Evolutionary conservation across 2,888 invertebrate genomes (phyloP), one percentile per base, ranked within the genome.

Genomic region (Brachypterus glaber): DNA sequence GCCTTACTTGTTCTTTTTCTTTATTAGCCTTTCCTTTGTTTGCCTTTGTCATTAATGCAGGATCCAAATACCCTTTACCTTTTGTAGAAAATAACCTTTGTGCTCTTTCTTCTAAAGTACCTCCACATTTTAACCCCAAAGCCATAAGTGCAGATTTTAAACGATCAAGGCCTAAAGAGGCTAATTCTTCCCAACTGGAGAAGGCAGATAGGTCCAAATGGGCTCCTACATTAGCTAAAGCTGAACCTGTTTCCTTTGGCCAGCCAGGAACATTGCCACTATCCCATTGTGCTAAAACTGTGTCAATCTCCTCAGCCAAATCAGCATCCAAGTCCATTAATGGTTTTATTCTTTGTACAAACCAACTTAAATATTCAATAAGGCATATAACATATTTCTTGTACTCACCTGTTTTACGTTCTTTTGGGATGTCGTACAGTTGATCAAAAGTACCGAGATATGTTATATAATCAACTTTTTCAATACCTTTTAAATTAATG

Each of bases 141-240:
- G 97, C 97, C 82, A 96, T 87, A 9, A 97, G 68, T 1, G 96
- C 97, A 0, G 95, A 95, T 64, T 99, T 99, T 24, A 99, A 73
- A 59, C 98, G 79, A 70, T 98, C 98, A 50, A 98, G 67, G 13
- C 98, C 98, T 2, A 99, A 72, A 0, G 96, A 95, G 0, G 97
- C 96, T 45, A 99, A 66, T 66, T 99, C 98, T 67, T 92, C 90
- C 81, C 90, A 88, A 13, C 93, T 93, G 1, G 92, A 92, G 64
- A 97, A 99, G 0, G 95, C 93, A 1, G 95, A 93, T n/a, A 99
- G 69, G 65, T 99, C 98, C 46, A 99, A 74, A 70, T 95, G 93
- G 3, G 97, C 97, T 13, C 96, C 96, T 3, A 91, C 81, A 60
- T 95, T 89, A 0, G 93, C 85, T 45, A 98, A 64, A 2, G 93